These are phyloP conservation scores for Metridium senile DNA, from an alignment of 92 coral and sea anemone genomes.

Conservation along the genomic window DNA sequence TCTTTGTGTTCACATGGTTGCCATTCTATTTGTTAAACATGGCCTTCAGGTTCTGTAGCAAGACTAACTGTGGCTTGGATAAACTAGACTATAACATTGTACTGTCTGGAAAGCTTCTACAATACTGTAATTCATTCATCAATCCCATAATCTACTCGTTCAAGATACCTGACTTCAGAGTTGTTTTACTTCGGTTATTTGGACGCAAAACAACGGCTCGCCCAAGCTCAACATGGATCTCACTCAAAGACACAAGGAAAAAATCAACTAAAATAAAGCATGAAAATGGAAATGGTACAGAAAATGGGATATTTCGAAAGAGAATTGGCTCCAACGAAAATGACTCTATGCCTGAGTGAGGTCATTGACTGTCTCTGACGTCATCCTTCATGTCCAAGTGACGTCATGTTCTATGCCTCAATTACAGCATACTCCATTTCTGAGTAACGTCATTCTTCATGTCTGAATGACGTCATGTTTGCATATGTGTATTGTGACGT, in stretches of 20 bases:
- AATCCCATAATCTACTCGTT: slow-evolving; percentile 80
- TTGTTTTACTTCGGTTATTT: slow-evolving; percentile 46
- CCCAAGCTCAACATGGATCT: slow-evolving; percentile 33
- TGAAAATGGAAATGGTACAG: slow-evolving; percentile 41
- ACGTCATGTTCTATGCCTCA: not conserved
- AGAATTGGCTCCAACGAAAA: slow-evolving; percentile 11
- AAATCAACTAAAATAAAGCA: not conserved
- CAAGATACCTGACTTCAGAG: slow-evolving; percentile 76
- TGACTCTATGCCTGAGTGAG: slow-evolving; percentile 10
- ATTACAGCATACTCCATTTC: not conserved
- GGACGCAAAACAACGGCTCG: slow-evolving; percentile 15
- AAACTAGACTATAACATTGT: slow-evolving; percentile 19
- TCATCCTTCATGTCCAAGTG: not conserved
- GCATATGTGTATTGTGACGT: no score
- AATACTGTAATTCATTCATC: slow-evolving; percentile 70
- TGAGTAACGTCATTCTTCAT: not conserved
- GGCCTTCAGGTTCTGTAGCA: slow-evolving; percentile 11
- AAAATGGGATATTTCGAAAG: slow-evolving; percentile 27
- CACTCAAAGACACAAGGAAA: slow-evolving; percentile 28
- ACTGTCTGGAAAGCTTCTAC: slow-evolving; percentile 56
- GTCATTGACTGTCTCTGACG: not conserved
- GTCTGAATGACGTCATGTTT: not conserved
- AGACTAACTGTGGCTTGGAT: not conserved
- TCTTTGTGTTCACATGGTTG: slow-evolving; percentile 74
- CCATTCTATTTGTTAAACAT: slow-evolving; percentile 69